Evolutionary conservation across 2,888 invertebrate genomes (phyloP).

Genomic region (Ophioninae sp.): DNA sequence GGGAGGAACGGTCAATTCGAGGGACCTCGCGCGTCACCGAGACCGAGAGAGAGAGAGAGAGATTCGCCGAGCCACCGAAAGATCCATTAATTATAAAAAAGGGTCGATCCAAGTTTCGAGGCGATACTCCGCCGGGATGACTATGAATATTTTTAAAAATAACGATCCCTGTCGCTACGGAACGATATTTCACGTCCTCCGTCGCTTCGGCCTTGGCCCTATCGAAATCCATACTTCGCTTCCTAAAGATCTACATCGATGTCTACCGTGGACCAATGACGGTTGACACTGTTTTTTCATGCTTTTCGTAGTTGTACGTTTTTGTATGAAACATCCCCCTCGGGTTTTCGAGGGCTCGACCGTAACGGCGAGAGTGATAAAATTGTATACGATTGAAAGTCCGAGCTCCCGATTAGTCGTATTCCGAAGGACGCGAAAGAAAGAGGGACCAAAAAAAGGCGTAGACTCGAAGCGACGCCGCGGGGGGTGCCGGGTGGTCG

Average conservation of each 20-base stretch:
- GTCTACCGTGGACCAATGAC: no score
- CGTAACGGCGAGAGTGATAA: no score
- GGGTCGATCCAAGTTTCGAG: constrained; percentile 35
- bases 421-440: not conserved
- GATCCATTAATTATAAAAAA: constrained; percentile 54
- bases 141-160: constrained; percentile 41
- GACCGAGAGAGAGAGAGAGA: not conserved
- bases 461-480: constrained; percentile 2
- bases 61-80: constrained; percentile 11
- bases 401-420: no score
- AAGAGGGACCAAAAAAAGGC: not conserved
- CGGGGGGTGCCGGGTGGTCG: constrained; percentile 32
- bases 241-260: no score
- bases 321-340: no score
- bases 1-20: not conserved
- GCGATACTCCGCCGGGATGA: constrained; percentile 31
- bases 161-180: constrained; percentile 14
- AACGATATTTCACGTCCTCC: constrained; percentile 16
- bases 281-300: no score
- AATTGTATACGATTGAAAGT: no score
- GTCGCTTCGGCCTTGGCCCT: not conserved
- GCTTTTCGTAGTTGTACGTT: no score
- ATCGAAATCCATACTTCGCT: not conserved
- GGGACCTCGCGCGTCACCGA: not conserved
- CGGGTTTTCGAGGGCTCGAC: no score